Conservation (phyloP, 2,113 vertebrate genomes). For the Lagopus leucura region DNA sequence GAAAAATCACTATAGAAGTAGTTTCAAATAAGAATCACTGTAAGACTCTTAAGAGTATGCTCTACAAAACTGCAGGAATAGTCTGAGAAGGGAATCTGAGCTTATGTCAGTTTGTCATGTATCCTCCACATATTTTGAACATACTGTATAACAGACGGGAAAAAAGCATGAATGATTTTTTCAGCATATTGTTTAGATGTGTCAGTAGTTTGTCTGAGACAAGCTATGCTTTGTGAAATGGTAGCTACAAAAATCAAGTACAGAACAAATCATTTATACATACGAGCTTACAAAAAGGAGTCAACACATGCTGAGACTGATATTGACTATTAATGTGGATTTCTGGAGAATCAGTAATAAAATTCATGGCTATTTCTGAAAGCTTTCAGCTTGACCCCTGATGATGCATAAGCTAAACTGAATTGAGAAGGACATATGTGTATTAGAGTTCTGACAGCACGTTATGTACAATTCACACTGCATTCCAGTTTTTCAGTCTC, state of each 20-base stretch:
- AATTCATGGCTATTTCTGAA: not conserved
- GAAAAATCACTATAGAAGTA: not conserved
- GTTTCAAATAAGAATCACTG: not conserved
- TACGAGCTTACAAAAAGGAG: not conserved
- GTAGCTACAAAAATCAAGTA: not conserved
- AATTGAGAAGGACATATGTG: not conserved
- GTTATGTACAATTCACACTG: not conserved
- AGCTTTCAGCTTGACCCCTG: not conserved
- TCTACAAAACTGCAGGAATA: not conserved
- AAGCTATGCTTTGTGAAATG: not conserved
- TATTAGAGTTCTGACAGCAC: not conserved
- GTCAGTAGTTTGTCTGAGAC: not conserved
- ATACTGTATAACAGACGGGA: not conserved
- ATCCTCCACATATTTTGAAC: not conserved
- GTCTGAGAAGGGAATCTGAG: not conserved
- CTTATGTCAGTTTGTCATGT: not conserved
- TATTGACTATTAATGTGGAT: not conserved
- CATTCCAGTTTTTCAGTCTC: not conserved
- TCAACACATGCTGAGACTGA: not conserved
- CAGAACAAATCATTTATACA: not conserved
- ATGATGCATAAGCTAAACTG: not conserved
- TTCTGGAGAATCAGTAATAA: not conserved
- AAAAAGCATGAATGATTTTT: not conserved
- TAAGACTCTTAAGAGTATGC: not conserved
- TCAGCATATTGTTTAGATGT: not conserved